Conservation (phyloP, 2,888 invertebrate species). For the Campopleginae sp. region DNA sequence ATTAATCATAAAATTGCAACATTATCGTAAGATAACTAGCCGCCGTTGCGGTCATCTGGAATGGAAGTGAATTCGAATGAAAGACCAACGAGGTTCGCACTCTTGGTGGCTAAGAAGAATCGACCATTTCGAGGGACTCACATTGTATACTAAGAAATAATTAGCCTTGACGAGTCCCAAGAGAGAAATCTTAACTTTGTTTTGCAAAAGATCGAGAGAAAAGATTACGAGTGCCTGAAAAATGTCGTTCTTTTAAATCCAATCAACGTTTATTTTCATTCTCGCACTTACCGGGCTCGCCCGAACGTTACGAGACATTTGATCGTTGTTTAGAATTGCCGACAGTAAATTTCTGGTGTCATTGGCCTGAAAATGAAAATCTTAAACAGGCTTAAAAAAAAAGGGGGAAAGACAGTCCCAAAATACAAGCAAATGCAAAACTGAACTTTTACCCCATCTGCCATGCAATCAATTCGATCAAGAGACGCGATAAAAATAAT, state of each 20-base stretch:
- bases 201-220: conserved; percentile 51
- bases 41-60: background rate
- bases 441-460: background rate
- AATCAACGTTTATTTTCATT: background rate
- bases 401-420: background rate
- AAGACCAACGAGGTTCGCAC: background rate
- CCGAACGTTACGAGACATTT: background rate
- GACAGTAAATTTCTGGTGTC: conserved; percentile 46
- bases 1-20: conserved; percentile 2
- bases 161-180: conserved; percentile 43
- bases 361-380: conserved; percentile 44
- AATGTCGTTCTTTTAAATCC: background rate
- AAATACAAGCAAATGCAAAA: background rate
- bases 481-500: background rate
- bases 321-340: conserved; percentile 12
- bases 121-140: background rate
- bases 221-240: conserved; percentile 43
- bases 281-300: background rate
- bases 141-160: conserved; percentile 30
- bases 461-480: background rate
- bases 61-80: background rate
- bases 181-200: conserved; percentile 43
- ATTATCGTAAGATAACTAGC: conserved; percentile 1
- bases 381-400: background rate
- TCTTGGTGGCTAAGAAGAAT: background rate